Base-by-base conservation (phyloP, 1,140 invertebrate species). In the Prorops nasuta region DNA sequence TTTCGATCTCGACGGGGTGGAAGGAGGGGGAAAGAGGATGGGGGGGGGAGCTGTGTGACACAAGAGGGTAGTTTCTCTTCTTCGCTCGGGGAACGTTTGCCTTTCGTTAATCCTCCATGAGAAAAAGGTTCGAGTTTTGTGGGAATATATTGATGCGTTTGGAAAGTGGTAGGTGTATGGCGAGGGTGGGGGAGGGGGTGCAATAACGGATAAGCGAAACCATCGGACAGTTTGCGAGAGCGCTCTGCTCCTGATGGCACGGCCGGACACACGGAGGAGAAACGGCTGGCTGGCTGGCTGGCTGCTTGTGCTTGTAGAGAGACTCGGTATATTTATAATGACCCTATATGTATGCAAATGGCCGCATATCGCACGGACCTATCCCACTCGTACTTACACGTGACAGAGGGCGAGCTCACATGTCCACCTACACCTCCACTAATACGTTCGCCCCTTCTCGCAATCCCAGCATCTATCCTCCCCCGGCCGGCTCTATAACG, bases 311-410 rank as follows among this genome's bases (percentile, higher is more conserved):
- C 41, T 40, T 62, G 56, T 56, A 61, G 66, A 55, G 50, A 10
- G 4, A 70, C 60, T 64, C 63, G 67, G 71, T 77, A 73, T 76
- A 76, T 75, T 76, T 72, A 74, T 77, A 77, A 76, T 77, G 72
- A 75, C 63, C 72, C 72, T 74, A 77, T 77, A 77, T 77, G 69
- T 77, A 77, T 77, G 74, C 74, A 77, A 77, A 77, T 76, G 72
- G 73, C 61, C 69, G 71, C 72, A 73, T 71, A 73, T 73, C 69
- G 68, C 68, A 67, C 66, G 57, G 63, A 70, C 63, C 71, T 67
- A 73, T 71, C 65, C 67, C 63, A 63, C 63, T 69, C 63, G 65
- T 67, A 60, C 55, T 49, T 48, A 56, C 59, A 66, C 63, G 67
- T 68, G 71, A 69, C 61, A 66, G 66, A 67, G 64, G 58, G 61